These are phyloP conservation scores for Eumerus sabulonum DNA, from an alignment of 2,888 invertebrate genomes.

Conservation along the genomic window DNA sequence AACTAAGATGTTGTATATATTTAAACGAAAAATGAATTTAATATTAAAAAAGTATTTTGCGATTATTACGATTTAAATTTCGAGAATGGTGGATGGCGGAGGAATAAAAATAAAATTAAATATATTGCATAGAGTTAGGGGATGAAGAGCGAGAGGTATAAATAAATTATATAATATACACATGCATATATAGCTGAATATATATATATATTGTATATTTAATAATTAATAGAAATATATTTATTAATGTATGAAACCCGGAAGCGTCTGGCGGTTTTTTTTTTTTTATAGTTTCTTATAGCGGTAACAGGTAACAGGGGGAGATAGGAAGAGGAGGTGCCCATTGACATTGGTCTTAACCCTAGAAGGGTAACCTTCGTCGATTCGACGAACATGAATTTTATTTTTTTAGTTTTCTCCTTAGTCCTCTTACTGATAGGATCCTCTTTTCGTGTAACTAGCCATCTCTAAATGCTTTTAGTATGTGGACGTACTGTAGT, in stretches of 20 bases:
- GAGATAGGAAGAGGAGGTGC: too few species aligned
- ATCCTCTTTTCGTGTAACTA: too few species aligned
- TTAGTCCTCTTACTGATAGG: too few species aligned
- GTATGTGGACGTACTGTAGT: too few species aligned
- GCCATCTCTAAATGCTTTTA: too few species aligned
- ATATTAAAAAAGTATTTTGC: conserved; percentile 30
- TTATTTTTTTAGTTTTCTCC: too few species aligned
- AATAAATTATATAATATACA: conserved; percentile 53
- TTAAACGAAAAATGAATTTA: conserved; percentile 15
- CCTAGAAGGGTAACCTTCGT: too few species aligned
- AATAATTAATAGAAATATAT: conserved; percentile 65
- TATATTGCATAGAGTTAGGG: conserved; percentile 47
- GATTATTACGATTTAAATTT: conserved; percentile 14
- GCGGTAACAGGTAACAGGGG: too few species aligned
- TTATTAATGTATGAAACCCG: conserved; percentile 63
- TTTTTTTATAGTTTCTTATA: too few species aligned
- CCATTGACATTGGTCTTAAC: too few species aligned
- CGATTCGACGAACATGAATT: too few species aligned
- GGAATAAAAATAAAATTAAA: not conserved
- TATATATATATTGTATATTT: conserved; percentile 66
- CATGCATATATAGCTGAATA: conserved; percentile 66
- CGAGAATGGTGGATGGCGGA: conserved; percentile 26
- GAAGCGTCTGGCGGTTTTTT: not conserved
- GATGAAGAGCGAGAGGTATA: conserved; percentile 16
- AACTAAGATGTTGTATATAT: conserved; percentile 52